These are phyloP conservation scores for Metaphire vulgaris DNA, from an alignment of 1,140 invertebrate species.

Conservation along the genomic window DNA sequence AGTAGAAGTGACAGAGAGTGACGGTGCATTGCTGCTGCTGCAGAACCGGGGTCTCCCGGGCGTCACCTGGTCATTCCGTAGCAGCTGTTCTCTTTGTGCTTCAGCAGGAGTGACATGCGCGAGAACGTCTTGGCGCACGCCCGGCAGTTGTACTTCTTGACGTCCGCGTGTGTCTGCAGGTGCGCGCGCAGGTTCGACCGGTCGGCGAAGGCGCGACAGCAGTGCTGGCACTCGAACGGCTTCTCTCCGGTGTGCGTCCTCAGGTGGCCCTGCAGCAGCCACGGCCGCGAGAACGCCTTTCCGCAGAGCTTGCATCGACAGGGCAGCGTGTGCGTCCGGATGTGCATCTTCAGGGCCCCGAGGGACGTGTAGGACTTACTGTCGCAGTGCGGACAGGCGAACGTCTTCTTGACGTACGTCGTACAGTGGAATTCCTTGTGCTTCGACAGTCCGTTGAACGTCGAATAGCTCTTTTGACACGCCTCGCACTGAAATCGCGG, in stretches of 20 bases:
- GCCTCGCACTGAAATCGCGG: constrained; percentile 81
- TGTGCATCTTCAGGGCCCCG: constrained; percentile 97
- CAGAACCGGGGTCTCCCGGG: too few relatives aligned
- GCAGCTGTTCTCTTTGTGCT: constrained; percentile 85
- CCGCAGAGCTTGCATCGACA: constrained; percentile 94
- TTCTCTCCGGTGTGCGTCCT: constrained; percentile 69
- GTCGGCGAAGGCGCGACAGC: constrained; percentile 91
- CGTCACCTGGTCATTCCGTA: too few relatives aligned
- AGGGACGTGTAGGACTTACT: constrained; percentile 90
- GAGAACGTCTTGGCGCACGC: constrained; percentile 92
- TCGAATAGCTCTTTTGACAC: constrained; percentile 91
- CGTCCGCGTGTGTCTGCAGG: constrained; percentile 92
- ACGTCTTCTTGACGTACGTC: constrained; percentile 79
- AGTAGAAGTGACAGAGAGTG: too few relatives aligned
- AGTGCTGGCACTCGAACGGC: constrained; percentile 90
- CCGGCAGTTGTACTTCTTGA: constrained; percentile 92
- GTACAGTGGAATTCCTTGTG: constrained; percentile 93
- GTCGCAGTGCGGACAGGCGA: constrained; percentile 90
- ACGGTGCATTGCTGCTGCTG: too few relatives aligned
- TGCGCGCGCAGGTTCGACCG: constrained; percentile 90
- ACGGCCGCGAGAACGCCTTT: constrained; percentile 92
- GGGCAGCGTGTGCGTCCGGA: constrained; percentile 91
- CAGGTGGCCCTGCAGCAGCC: constrained; percentile 72
- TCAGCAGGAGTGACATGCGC: constrained; percentile 88
- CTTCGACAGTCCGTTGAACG: constrained; percentile 89